These are phyloP conservation scores for Limosa lapponica DNA, from an alignment of 2,797 vertebrate species.

Conservation along the genomic window DNA sequence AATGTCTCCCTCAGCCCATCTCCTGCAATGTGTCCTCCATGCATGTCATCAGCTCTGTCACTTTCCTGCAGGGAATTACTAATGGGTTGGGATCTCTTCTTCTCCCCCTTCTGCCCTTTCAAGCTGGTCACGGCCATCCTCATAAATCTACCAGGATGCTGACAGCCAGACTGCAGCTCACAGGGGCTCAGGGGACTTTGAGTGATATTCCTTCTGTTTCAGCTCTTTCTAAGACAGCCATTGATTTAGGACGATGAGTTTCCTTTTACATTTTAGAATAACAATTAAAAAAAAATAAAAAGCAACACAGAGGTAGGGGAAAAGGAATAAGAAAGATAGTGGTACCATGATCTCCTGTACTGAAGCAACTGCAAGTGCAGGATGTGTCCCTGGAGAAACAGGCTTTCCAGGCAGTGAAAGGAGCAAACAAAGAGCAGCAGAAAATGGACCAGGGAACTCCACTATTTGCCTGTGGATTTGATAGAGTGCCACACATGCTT, in stretches of 20 bases:
- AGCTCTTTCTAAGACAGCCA: conserved; percentile 44
- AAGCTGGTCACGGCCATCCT: conserved; percentile 51
- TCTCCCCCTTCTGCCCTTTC: conserved; percentile 61
- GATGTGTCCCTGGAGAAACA: background rate
- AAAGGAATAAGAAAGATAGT: background rate
- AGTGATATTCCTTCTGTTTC: conserved; percentile 73
- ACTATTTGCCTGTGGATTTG: conserved; percentile 36
- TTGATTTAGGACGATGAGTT: conserved; percentile 52
- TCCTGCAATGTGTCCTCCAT: conserved; percentile 53
- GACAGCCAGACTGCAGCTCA: conserved; percentile 69
- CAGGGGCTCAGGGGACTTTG: conserved; percentile 46
- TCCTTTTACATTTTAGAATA: conserved; percentile 5
- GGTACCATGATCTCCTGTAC: background rate
- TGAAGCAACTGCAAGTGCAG: background rate
- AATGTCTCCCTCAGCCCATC: conserved; percentile 49
- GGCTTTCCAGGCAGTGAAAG: background rate
- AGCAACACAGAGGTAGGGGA: background rate
- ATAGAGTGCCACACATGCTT: conserved; percentile 24
- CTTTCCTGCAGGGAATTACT: conserved; percentile 72
- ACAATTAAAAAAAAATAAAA: background rate
- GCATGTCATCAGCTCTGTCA: conserved; percentile 58
- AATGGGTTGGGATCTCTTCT: conserved; percentile 64
- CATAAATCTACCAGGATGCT: conserved; percentile 72
- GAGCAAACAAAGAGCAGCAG: conserved; percentile 30
- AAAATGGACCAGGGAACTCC: background rate